Evolutionary conservation across 2,113 vertebrate species (phyloP).

Genomic region (Ammodytes marinus): DNA sequence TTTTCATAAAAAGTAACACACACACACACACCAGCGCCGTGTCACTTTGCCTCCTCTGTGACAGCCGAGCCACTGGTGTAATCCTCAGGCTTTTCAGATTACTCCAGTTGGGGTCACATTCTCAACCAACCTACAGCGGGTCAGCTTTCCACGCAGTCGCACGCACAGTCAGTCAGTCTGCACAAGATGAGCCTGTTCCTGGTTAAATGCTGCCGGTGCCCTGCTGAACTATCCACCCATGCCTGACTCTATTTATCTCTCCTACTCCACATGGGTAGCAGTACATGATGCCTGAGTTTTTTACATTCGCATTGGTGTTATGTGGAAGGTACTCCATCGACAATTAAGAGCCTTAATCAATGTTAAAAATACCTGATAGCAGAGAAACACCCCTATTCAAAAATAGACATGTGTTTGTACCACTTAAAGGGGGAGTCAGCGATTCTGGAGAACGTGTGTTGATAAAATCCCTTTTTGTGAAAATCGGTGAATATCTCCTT

Average conservation of each 20-base stretch:
- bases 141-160: conserved; percentile 66
- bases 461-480: too few relatives aligned
- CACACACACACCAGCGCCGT: conserved; percentile 34
- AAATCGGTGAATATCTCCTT: too few relatives aligned
- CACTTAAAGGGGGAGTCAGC: too few relatives aligned
- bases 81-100: conserved; percentile 85
- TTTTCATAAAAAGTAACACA: conserved; percentile 21
- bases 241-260: conserved; percentile 15
- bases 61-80: conserved; percentile 78
- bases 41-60: conserved; percentile 75
- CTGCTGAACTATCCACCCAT: conserved; percentile 27
- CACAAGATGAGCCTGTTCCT: conserved; percentile 42
- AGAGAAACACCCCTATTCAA: not conserved
- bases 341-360: not conserved
- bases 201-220: conserved; percentile 44
- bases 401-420: not conserved
- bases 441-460: too few relatives aligned
- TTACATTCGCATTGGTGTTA: not conserved
- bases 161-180: conserved; percentile 29
- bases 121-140: conserved; percentile 75
- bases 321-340: not conserved
- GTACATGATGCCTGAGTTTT: conserved; percentile 4
- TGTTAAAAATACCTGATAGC: not conserved
- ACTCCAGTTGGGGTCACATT: conserved; percentile 84
- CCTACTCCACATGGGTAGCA: conserved; percentile 3